A percentile compares a stretch with the other conserved stretches of the same genome.
These are phyloP conservation scores for Trichonephila inaurata DNA, from an alignment of 1,140 invertebrate genomes.

Conservation along the genomic window DNA sequence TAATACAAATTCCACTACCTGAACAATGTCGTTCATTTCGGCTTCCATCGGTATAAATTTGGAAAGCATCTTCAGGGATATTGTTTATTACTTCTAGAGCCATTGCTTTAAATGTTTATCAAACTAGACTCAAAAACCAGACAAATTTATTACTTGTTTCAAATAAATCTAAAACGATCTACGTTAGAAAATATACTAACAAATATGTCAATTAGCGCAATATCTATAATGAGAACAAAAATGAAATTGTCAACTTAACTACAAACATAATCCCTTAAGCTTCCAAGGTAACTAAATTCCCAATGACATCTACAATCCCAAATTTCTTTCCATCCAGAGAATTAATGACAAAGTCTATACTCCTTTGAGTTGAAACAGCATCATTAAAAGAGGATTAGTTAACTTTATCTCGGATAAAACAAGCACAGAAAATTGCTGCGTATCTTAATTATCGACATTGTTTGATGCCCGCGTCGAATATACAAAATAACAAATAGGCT, in stretches of 20 bases:
- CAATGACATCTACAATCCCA: neutral
- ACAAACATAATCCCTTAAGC: neutral
- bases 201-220: too few species aligned
- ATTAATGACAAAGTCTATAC: neutral
- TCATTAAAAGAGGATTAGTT: conserved; percentile 47
- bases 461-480: neutral
- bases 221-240: neutral
- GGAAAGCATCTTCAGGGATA: too few species aligned
- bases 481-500: neutral
- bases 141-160: too few species aligned
- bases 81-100: too few species aligned
- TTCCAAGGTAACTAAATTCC: neutral
- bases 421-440: neutral
- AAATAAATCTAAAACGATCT: too few species aligned
- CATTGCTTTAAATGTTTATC: too few species aligned
- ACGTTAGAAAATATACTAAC: too few species aligned
- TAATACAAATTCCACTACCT: too few species aligned
- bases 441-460: conserved; percentile 18
- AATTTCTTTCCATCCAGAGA: neutral
- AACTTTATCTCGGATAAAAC: neutral
- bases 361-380: neutral
- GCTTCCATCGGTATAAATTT: too few species aligned
- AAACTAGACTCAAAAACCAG: too few species aligned
- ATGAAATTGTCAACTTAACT: neutral
- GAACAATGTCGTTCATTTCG: too few species aligned